Evolutionary conservation across 2,113 vertebrate species (phyloP), one percentile per base, ranked within the genome.

Genomic region (Salvelinus fontinalis): DNA sequence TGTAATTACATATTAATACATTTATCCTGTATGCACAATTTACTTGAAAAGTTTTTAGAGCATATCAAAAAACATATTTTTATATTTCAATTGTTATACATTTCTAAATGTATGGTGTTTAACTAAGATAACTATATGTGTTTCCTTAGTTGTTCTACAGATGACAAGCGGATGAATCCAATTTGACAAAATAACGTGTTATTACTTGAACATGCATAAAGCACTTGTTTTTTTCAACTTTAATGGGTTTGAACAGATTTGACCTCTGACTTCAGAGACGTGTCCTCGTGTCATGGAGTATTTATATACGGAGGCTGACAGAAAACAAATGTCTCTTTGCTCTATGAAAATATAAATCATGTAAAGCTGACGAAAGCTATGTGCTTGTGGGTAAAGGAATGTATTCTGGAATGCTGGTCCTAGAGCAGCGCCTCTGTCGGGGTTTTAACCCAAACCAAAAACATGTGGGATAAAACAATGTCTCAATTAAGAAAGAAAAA

Each of bases 281-380:
- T 81, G 82, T 80, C 48, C 75, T 34, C 70, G 77, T 81, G 83
- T 90, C 70, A 80, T 59, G 54, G 79, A 73, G 70, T 79, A 71
- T 92, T 90, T 87, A 76, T 89, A 85, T 57, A 71, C 51, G 31
- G 73, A 80, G 80, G 81, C 83, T 82, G 88, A 92, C 80, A 74
- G 84, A 88, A 89, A 89, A 88, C 80, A 86, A 44, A 90, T 9
- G 39, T 44, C 39, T 44, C 39, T 86, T 78, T 76, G 81, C 70
- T 29, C 76, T 70, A 84, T 84, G 84, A 84, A 91, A 88, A 87
- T 83, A 82, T 90, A 88, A 92, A 89, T 92, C 82, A 87, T 81
- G 75, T 74, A 16, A 73, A 88, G 27, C 39, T 83, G 86, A 73
- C 85, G 89, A 91, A 92, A 92, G 88, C 77, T 85, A 7, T 49